Base-by-base conservation (phyloP, 1,140 invertebrate genomes). In the Macrosteles quadrilineatus region DNA sequence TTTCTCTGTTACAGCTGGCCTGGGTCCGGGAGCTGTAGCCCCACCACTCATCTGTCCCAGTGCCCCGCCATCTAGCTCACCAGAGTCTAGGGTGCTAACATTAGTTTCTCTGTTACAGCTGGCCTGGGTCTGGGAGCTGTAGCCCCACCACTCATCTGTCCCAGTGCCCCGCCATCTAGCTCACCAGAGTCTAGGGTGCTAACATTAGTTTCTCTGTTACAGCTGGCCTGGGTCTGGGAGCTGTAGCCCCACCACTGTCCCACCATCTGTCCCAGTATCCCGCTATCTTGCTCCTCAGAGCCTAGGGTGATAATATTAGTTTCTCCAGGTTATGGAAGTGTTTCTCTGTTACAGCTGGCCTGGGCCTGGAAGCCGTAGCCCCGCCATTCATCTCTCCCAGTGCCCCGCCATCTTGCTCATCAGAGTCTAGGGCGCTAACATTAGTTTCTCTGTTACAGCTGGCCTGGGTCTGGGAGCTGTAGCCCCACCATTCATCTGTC, bases 151-250 rank as follows among this genome's bases (percentile, higher is more conserved):
- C 27, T 59, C 19, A 59, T 59, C 12, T 74, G 69, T 50, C 73
- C 73, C 1, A 74, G 73, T 69, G 73, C 73, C 30, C 73, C 73
- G 21, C 45, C 45, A 3, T 68, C 67, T 31, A 68, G 71, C 19
- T 66, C 72, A 4, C 73, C 72, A 40, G 87, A 87, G 75, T 89
- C 85, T 21, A 89, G n/a, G n/a, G n/a, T n/a, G n/a, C n/a, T n/a
- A n/a, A n/a, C n/a, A n/a, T n/a, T n/a, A n/a, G 36, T 40, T 40
- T 6, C n/a, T n/a, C 36, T 9, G 36, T 17, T 6, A 17, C 6
- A 9, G n/a, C n/a, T n/a, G n/a, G n/a, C n/a, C 36, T 40, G 6
- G 36, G 36, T 40, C 6, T 17, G 17, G 17, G 6, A 17, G 36
- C 6, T 40, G 36, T 40, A 6, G 36, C 36, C 6, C 62, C 62